These are phyloP conservation scores for Drosophila sp. DNA, from an alignment of 1,140 invertebrate species.

Conservation along the genomic window DNA sequence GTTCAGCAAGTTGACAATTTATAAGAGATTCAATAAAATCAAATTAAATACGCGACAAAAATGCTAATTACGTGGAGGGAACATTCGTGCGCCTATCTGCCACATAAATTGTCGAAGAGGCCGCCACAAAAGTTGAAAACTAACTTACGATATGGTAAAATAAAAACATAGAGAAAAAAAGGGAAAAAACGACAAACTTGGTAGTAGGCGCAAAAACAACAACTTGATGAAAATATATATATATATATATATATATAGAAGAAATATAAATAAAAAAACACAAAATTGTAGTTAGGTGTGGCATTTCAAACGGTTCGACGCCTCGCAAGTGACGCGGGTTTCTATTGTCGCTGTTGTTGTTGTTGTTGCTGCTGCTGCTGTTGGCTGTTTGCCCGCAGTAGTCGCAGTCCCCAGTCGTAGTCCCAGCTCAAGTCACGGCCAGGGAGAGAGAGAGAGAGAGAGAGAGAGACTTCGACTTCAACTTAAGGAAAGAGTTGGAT, in stretches of 20 bases:
- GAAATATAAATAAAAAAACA: constrained; percentile 40
- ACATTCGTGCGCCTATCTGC: constrained; percentile 22
- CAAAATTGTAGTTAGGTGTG: constrained; percentile 77
- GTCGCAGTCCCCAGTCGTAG: constrained; percentile 31
- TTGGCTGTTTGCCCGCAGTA: constrained; percentile 57
- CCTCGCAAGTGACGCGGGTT: constrained; percentile 69
- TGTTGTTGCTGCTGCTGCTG: constrained; percentile 37
- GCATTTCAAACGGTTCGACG: constrained; percentile 82
- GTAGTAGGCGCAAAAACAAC: constrained; percentile 73
- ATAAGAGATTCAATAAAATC: constrained; percentile 81
- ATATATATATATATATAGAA: not conserved
- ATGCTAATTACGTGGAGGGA: constrained; percentile 67
- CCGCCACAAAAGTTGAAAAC: constrained; percentile 40
- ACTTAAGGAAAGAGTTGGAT: constrained; percentile 80
- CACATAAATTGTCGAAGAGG: constrained; percentile 50
- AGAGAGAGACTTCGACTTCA: constrained; percentile 59
- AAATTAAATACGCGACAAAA: constrained; percentile 82
- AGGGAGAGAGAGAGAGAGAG: constrained; percentile 10
- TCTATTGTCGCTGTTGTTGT: constrained; percentile 27
- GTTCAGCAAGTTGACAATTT: constrained; percentile 76
- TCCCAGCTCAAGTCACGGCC: not conserved
- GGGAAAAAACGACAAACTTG: constrained; percentile 52
- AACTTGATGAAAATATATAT: constrained; percentile 32
- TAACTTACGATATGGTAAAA: constrained; percentile 33
- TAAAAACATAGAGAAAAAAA: constrained; percentile 18